phyloP scores from a whole-genome alignment of 2,888 invertebrate species.

The Adela reaumurella region DNA sequence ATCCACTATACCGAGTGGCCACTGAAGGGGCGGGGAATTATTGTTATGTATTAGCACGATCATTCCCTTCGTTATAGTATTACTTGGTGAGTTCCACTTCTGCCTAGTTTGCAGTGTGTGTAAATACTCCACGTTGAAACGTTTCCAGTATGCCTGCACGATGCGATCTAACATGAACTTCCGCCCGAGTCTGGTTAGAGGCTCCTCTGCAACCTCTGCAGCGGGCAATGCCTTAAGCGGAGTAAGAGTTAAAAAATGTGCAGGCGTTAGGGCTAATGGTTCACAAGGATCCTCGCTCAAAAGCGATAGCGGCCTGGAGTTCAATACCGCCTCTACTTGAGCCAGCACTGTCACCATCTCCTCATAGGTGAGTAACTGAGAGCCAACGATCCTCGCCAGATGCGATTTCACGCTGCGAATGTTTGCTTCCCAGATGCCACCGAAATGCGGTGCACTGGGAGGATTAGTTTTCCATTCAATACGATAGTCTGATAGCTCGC shows the following conservation, averaged over 20 bases:
- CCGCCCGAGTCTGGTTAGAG: neutral
- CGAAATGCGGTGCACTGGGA: neutral
- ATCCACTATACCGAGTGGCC: too few species aligned
- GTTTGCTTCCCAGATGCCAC: neutral
- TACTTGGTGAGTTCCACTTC: conserved; percentile 1
- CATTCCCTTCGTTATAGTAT: neutral
- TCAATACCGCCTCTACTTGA: conserved; percentile 24
- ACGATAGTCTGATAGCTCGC: neutral
- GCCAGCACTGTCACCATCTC: conserved; percentile 39
- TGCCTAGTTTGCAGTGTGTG: conserved; percentile 1
- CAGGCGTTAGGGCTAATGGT: conserved; percentile 5
- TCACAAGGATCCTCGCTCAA: conserved; percentile 6
- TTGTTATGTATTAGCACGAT: neutral
- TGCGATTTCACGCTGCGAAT: neutral
- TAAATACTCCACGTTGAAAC: conserved; percentile 3
- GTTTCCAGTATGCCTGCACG: conserved; percentile 4
- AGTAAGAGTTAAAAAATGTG: conserved; percentile 7
- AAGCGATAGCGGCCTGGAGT: conserved; percentile 9
- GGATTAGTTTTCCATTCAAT: neutral
- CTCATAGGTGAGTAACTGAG: neutral
- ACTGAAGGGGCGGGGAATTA: neutral
- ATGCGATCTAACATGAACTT: neutral
- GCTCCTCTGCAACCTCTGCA: neutral
- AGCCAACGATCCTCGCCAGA: neutral
- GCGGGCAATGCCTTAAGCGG: conserved; percentile 4